Conservation (phyloP, 1,140 invertebrate species). For the Aradophagus sp. region DNA sequence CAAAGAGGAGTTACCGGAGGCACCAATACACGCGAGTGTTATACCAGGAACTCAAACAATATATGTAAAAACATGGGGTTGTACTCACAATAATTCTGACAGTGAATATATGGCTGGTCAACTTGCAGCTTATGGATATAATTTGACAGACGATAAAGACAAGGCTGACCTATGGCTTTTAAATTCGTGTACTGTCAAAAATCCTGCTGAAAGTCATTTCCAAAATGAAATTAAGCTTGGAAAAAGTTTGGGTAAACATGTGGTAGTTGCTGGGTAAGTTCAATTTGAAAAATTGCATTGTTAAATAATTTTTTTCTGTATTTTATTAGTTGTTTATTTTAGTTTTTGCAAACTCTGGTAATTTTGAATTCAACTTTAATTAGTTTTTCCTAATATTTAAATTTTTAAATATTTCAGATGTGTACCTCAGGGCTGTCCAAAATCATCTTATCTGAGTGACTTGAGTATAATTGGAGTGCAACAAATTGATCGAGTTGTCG, state of each 20-base stretch:
- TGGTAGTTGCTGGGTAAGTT: constrained; percentile 92
- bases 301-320: constrained; percentile 1
- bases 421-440: constrained; percentile 92
- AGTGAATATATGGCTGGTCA: constrained; percentile 98
- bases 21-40: constrained; percentile 59
- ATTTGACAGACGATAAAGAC: constrained; percentile 86
- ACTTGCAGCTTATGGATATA: constrained; percentile 90
- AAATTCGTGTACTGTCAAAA: constrained; percentile 99
- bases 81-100: constrained; percentile 96
- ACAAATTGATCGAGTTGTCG: constrained; percentile 98
- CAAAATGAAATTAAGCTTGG: constrained; percentile 93
- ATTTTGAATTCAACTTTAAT: too few species aligned
- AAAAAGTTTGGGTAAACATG: constrained; percentile 83
- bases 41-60: constrained; percentile 93
- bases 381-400: too few species aligned
- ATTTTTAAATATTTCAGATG: constrained; percentile 73
- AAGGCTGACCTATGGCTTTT: constrained; percentile 94
- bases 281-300: constrained; percentile 4
- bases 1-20: constrained; percentile 47
- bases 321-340: background rate
- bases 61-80: constrained; percentile 98
- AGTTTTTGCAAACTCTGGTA: too few species aligned
- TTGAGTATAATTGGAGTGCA: constrained; percentile 96
- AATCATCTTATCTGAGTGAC: constrained; percentile 83
- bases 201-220: constrained; percentile 97